These are phyloP conservation scores for Thermophis baileyi DNA, from an alignment of 2,113 vertebrate species.

Conservation along the genomic window DNA sequence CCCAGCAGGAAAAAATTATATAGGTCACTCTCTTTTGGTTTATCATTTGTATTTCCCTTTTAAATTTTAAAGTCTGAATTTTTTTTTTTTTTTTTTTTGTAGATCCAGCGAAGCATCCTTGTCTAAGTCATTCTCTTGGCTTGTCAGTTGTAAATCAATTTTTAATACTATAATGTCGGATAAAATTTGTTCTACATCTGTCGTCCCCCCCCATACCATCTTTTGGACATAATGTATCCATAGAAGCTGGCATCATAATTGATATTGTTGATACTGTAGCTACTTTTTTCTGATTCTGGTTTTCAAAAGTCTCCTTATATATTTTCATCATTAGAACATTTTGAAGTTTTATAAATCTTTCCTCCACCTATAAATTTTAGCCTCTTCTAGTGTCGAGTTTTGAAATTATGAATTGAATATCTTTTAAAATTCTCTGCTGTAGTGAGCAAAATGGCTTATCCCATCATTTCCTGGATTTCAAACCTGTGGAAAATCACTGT, in stretches of 20 bases:
- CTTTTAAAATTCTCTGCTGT: not conserved
- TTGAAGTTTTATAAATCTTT: not conserved
- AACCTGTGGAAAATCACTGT: not conserved
- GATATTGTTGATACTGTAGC: not conserved
- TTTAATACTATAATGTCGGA: not conserved
- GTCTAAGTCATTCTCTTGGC: too few relatives aligned
- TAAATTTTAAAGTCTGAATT: not conserved
- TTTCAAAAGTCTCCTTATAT: not conserved
- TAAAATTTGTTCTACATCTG: not conserved
- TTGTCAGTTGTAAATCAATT: not conserved
- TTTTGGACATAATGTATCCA: not conserved
- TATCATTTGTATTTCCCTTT: not conserved
- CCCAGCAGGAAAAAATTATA: not conserved
- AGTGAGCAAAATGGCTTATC: not conserved
- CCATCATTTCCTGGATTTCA: not conserved
- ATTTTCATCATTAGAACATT: not conserved
- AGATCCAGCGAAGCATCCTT: not conserved
- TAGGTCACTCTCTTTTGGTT: not conserved
- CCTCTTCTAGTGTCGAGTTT: not conserved
- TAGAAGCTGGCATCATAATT: not conserved
- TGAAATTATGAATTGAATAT: not conserved
- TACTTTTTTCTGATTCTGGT: not conserved
- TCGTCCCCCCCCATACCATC: not conserved
- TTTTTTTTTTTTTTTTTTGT: too few relatives aligned
- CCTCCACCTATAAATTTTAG: not conserved